phyloP scores from a whole-genome alignment of 2,797 vertebrate genomes.

The Pseudopleuronectes americanus region DNA sequence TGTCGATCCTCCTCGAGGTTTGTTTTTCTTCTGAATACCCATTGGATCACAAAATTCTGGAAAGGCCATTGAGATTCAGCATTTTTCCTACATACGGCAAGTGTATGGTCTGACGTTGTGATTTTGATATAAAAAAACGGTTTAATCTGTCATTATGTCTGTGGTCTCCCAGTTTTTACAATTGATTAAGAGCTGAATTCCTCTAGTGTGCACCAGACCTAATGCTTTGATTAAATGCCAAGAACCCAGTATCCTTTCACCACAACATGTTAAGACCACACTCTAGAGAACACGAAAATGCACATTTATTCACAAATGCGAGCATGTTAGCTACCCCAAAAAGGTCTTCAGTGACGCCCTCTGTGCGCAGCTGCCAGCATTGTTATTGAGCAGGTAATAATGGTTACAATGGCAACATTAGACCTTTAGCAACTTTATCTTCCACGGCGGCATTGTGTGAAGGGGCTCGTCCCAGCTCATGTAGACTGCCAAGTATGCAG shows the following conservation, averaged over 20 bases:
- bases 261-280: background rate
- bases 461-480: slow-evolving; percentile 48
- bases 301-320: background rate
- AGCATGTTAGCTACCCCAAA: too few relatives aligned
- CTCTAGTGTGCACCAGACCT: too few relatives aligned
- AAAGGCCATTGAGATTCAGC: too few relatives aligned
- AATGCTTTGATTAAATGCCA: background rate
- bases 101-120: too few relatives aligned
- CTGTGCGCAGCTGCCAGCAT: slow-evolving; percentile 28
- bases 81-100: too few relatives aligned
- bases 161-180: too few relatives aligned
- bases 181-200: too few relatives aligned
- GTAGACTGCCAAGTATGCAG: slow-evolving; percentile 71
- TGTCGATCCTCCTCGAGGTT: too few relatives aligned
- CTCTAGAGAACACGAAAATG: background rate
- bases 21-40: too few relatives aligned
- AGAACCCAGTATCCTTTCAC: background rate
- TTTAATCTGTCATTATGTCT: too few relatives aligned
- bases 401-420: slow-evolving; percentile 42
- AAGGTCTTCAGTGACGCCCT: background rate
- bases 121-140: too few relatives aligned
- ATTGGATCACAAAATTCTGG: too few relatives aligned
- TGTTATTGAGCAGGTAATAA: slow-evolving; percentile 46
- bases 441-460: slow-evolving; percentile 32
- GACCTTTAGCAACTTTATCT: slow-evolving; percentile 29